phyloP scores from a whole-genome alignment of 2,797 vertebrate genomes.

The Rhyacichthys aspro region DNA sequence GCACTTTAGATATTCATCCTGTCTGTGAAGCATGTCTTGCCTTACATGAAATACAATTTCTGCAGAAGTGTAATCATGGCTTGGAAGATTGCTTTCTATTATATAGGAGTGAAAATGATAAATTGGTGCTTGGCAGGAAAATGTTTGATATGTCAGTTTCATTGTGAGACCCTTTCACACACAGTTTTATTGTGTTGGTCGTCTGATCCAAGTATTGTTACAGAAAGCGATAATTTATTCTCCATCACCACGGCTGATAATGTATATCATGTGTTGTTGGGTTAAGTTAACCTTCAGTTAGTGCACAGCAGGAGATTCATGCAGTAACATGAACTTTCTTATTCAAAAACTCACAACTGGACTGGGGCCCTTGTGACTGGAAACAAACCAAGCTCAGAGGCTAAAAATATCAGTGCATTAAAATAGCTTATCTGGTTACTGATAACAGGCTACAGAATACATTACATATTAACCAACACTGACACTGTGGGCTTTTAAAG shows the following conservation, averaged over 20 bases:
- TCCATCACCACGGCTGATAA: slow-evolving; percentile 50
- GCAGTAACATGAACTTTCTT: slow-evolving; percentile 14
- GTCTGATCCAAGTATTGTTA: slow-evolving; percentile 68
- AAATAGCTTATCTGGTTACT: slow-evolving; percentile 59
- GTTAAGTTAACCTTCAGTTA: slow-evolving; percentile 42
- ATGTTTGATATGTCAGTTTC: slow-evolving; percentile 69
- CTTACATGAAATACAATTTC: slow-evolving; percentile 74
- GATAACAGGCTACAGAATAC: slow-evolving; percentile 62
- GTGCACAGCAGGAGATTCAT: slow-evolving; percentile 7
- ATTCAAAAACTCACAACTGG: slow-evolving; percentile 32
- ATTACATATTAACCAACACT: slow-evolving; percentile 72
- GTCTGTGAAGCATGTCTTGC: slow-evolving; percentile 61
- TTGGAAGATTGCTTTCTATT: slow-evolving; percentile 76
- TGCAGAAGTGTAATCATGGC: slow-evolving; percentile 71
- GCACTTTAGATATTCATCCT: slow-evolving; percentile 69
- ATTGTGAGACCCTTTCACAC: slow-evolving; percentile 60
- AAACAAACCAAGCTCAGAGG: slow-evolving; percentile 43
- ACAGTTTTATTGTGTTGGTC: slow-evolving; percentile 64
- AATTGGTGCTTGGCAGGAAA: slow-evolving; percentile 59
- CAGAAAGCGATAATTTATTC: slow-evolving; percentile 57
- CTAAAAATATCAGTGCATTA: slow-evolving; percentile 59
- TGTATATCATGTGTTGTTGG: slow-evolving; percentile 47
- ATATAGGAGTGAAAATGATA: slow-evolving; percentile 74
- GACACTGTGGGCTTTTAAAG: slow-evolving; percentile 24
- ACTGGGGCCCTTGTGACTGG: slow-evolving; percentile 41